Evolutionary conservation across 2,888 invertebrate genomes (phyloP).

Genomic region (Alsophila aescularia): DNA sequence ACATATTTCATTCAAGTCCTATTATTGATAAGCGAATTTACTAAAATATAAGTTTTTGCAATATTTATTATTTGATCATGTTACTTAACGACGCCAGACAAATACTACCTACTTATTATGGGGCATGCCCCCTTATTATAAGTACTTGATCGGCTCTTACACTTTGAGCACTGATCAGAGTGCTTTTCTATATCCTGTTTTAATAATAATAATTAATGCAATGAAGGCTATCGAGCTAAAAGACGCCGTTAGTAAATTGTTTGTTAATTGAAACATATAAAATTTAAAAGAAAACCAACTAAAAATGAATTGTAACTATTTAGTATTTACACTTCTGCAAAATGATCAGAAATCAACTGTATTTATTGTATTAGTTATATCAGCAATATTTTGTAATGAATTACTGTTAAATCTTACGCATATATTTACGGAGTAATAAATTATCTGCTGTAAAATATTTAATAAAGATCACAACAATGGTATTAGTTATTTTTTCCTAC

Average conservation of each 20-base stretch:
- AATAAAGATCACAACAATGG: conserved; percentile 51
- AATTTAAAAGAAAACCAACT: too few relatives aligned
- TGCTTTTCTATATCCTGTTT: too few relatives aligned
- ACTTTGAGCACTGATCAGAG: too few relatives aligned
- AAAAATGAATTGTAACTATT: too few relatives aligned
- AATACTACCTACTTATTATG: too few relatives aligned
- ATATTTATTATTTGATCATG: conserved; percentile 31
- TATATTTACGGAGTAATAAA: conserved; percentile 36
- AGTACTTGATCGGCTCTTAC: too few relatives aligned
- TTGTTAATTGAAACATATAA: too few relatives aligned
- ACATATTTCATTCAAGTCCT: conserved; percentile 6
- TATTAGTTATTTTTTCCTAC: conserved; percentile 31
- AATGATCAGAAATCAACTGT: background rate
- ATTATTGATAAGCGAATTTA: conserved; percentile 49
- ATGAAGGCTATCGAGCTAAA: too few relatives aligned
- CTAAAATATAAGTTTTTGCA: conserved; percentile 42
- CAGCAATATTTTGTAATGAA: conserved; percentile 7
- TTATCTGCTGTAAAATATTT: conserved; percentile 46
- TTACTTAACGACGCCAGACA: too few relatives aligned
- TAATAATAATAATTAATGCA: too few relatives aligned
- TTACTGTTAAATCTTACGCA: conserved; percentile 10
- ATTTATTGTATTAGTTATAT: conserved; percentile 2
- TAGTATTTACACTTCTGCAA: background rate
- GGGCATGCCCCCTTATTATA: too few relatives aligned
- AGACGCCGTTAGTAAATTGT: too few relatives aligned